Evolutionary conservation across 2,797 vertebrate genomes (phyloP).

Genomic region (Cyprinodon diabolis): DNA sequence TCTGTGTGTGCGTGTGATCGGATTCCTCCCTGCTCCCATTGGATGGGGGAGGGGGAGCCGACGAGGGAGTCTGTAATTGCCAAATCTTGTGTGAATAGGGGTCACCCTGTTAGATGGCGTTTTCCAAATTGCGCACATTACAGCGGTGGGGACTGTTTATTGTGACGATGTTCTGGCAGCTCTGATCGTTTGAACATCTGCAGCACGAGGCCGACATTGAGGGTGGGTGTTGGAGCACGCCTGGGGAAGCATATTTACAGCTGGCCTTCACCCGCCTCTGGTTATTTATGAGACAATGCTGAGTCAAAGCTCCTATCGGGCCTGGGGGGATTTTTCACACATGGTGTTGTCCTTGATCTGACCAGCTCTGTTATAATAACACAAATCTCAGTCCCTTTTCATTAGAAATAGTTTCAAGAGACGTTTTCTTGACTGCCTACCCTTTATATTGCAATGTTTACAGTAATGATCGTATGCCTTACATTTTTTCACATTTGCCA

Average conservation of each 20-base stretch:
- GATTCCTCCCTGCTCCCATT: constrained; percentile 75
- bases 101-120: constrained; percentile 65
- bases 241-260: constrained; percentile 29
- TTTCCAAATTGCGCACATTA: constrained; percentile 65
- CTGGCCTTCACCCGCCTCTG: constrained; percentile 54
- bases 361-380: constrained; percentile 37
- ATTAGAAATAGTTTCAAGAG: background rate
- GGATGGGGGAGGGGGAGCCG: constrained; percentile 75
- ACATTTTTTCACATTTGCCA: background rate
- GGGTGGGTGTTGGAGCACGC: constrained; percentile 26
- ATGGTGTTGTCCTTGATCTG: constrained; percentile 8
- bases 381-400: background rate
- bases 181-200: constrained; percentile 59
- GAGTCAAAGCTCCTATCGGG: constrained; percentile 69
- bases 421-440: background rate
- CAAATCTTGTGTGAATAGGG: constrained; percentile 81
- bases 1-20: constrained; percentile 52
- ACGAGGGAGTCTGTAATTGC: constrained; percentile 77
- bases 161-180: constrained; percentile 53
- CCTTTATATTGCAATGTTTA: background rate
- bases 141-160: constrained; percentile 57
- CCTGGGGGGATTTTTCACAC: constrained; percentile 54
- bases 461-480: background rate
- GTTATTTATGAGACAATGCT: constrained; percentile 71
- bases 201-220: constrained; percentile 42